Conservation (phyloP, 2,797 vertebrate genomes). For the Enteromius fasciolatus region DNA sequence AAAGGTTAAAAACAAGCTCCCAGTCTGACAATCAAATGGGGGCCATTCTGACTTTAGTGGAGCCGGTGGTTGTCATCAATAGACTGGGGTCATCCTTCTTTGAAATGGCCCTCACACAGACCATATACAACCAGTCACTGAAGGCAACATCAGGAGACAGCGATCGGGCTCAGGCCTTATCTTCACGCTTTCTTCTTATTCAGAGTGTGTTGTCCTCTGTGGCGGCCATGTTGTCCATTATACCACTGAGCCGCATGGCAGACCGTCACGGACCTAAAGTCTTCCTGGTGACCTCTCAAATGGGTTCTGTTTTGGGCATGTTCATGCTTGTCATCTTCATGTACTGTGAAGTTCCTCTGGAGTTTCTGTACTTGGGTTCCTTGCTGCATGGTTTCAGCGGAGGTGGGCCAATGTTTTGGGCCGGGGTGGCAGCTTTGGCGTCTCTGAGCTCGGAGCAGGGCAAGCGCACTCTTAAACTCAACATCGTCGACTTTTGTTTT, state of each 20-base stretch:
- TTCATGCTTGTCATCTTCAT: slow-evolving; percentile 57
- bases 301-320: slow-evolving; percentile 63
- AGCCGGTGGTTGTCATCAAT: slow-evolving; percentile 64
- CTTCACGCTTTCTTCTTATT: slow-evolving; percentile 63
- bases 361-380: slow-evolving; percentile 59
- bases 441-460: slow-evolving; percentile 55
- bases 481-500: slow-evolving; percentile 61
- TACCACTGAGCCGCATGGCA: slow-evolving; percentile 55
- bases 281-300: slow-evolving; percentile 60
- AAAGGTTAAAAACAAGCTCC: slow-evolving; percentile 31
- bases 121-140: slow-evolving; percentile 61
- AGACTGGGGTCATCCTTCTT: slow-evolving; percentile 63
- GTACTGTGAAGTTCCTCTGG: slow-evolving; percentile 58
- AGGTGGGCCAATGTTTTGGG: slow-evolving; percentile 65
- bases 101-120: slow-evolving; percentile 63
- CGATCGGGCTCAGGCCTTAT: slow-evolving; percentile 58
- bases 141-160: slow-evolving; percentile 51
- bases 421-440: slow-evolving; percentile 58
- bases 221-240: slow-evolving; percentile 59
- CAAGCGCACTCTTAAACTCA: slow-evolving; percentile 65
- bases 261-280: slow-evolving; percentile 59
- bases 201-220: slow-evolving; percentile 56
- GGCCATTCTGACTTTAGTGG: slow-evolving; percentile 57
- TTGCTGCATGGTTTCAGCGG: slow-evolving; percentile 62
- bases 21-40: slow-evolving; percentile 48